These are phyloP conservation scores for Microcebus jonahi DNA, from an alignment of 2,113 vertebrate species.

Conservation along the genomic window DNA sequence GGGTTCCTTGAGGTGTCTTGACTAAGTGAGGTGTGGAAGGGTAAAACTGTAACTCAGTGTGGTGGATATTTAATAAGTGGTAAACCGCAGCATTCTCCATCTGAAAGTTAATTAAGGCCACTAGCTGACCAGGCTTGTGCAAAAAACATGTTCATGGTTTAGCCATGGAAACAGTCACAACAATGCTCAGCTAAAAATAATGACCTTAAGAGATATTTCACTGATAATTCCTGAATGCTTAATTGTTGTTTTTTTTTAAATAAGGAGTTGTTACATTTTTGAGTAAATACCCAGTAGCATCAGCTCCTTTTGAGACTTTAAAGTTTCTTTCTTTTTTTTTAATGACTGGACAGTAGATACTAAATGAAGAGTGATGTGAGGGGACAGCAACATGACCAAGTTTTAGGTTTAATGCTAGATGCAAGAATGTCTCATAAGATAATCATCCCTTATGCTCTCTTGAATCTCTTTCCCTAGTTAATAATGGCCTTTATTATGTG, in stretches of 20 bases:
- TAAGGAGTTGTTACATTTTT: conserved; percentile 61
- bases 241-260: not conserved
- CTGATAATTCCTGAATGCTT: conserved; percentile 64
- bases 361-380: conserved; percentile 47
- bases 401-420: not conserved
- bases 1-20: conserved; percentile 81
- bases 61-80: conserved; percentile 87
- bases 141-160: conserved; percentile 85
- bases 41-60: conserved; percentile 82
- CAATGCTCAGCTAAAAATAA: conserved; percentile 81
- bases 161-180: conserved; percentile 85
- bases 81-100: conserved; percentile 85
- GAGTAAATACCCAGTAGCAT: not conserved
- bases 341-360: not conserved
- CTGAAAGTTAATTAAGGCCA: conserved; percentile 87
- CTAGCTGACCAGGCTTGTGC: conserved; percentile 82
- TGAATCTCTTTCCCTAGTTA: conserved; percentile 44
- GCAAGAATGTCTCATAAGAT: not conserved
- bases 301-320: conserved; percentile 50
- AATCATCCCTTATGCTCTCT: conserved; percentile 10
- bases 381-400: not conserved
- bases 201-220: conserved; percentile 68
- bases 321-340: not conserved
- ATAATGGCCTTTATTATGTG: conserved; percentile 31
- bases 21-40: conserved; percentile 85